phyloP scores from a whole-genome alignment of 2,113 vertebrate genomes.

The Callocephalon fimbriatum region DNA sequence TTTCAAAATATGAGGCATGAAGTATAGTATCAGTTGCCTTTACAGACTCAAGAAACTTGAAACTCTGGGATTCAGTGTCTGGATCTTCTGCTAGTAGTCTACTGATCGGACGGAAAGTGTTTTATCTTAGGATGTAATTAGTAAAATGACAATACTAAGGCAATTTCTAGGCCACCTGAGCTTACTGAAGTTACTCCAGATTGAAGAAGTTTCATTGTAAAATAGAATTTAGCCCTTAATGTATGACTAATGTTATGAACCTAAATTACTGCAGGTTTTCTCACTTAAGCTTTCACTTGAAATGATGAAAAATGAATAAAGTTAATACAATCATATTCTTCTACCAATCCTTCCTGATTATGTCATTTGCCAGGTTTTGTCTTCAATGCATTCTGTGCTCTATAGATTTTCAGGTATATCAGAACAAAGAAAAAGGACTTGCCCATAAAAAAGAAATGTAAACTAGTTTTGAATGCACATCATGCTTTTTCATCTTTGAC shows the following conservation, averaged over 20 bases:
- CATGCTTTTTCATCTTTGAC: constrained; percentile 72
- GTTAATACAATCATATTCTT: neutral
- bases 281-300: constrained; percentile 12
- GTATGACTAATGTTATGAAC: neutral
- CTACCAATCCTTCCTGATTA: neutral
- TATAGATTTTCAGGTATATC: neutral
- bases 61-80: neutral
- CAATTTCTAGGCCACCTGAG: constrained; percentile 7
- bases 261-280: constrained; percentile 3
- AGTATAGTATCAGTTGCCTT: neutral
- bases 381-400: neutral
- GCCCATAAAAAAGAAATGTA: constrained; percentile 48
- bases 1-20: neutral
- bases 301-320: constrained; percentile 3
- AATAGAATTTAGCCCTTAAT: constrained; percentile 6
- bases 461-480: constrained; percentile 72
- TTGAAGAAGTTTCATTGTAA: constrained; percentile 8
- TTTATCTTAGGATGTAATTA: constrained; percentile 29
- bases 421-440: constrained; percentile 60
- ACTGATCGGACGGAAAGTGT: neutral
- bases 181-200: neutral
- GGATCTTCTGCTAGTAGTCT: neutral
- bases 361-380: neutral
- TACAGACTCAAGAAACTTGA: neutral
- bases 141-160: constrained; percentile 1